Evolutionary conservation across 2,797 vertebrate species (phyloP).

Genomic region (Gymnothorax javanicus): DNA sequence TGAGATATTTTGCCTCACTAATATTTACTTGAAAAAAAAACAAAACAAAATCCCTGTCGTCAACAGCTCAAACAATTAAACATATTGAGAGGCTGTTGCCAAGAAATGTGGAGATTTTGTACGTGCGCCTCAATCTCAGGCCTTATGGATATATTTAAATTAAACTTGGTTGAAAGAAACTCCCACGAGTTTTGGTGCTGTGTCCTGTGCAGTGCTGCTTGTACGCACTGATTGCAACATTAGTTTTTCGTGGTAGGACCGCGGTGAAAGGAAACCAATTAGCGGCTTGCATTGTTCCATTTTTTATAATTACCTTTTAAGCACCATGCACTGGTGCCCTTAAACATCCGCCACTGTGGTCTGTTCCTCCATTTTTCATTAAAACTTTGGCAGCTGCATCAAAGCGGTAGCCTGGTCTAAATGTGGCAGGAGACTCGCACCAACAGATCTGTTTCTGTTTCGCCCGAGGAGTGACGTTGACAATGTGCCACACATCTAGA

Average conservation of each 20-base stretch:
- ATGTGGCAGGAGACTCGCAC: conserved; percentile 4
- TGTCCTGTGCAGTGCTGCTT: not conserved
- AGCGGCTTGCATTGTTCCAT: conserved; percentile 10
- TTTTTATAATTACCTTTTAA: conserved; percentile 14
- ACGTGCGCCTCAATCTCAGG: not conserved
- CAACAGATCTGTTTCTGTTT: not conserved
- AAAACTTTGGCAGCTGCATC: conserved; percentile 23
- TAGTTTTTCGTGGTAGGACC: not conserved
- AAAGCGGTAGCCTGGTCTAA: not conserved
- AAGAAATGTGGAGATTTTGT: not conserved
- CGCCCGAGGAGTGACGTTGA: conserved; percentile 19
- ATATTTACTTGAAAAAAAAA: not conserved
- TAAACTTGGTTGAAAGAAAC: not conserved
- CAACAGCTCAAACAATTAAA: not conserved
- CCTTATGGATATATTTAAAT: not conserved
- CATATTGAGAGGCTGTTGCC: not conserved
- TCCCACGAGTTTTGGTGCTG: not conserved
- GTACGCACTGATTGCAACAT: not conserved
- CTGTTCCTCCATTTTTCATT: not conserved
- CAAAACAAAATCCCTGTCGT: not conserved
- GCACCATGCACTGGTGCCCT: conserved; percentile 13
- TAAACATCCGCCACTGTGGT: conserved; percentile 5
- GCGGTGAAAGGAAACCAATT: conserved; percentile 27
- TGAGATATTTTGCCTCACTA: not conserved
- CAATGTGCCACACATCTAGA: conserved; percentile 1